Conservation (phyloP, 2,113 vertebrate species). For the Corythornis cristatus region DNA sequence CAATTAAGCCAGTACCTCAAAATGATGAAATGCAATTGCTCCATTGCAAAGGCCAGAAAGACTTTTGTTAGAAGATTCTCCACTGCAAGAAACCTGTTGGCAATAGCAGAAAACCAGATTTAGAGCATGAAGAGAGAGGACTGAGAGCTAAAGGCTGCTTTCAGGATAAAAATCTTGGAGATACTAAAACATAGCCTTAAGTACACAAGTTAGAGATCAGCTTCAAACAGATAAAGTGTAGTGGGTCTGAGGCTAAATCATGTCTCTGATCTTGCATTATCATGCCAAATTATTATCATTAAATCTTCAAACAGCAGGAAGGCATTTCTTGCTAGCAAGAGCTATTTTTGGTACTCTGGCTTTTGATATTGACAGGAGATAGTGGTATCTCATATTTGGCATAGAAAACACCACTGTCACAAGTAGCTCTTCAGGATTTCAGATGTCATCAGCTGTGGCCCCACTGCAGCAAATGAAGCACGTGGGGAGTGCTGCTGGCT, state of each 20-base stretch:
- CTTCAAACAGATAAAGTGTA: not conserved
- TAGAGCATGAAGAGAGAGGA: not conserved
- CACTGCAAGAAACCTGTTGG: constrained; percentile 85
- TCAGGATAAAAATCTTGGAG: not conserved
- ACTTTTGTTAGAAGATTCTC: constrained; percentile 53
- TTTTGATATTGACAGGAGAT: not conserved
- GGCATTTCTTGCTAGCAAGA: not conserved
- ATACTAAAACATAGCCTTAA: not conserved
- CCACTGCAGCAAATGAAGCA: not conserved
- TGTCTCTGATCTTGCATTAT: not conserved
- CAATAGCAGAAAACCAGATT: not conserved
- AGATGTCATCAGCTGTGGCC: not conserved
- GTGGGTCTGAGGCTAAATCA: not conserved
- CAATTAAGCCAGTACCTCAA: constrained; percentile 78
- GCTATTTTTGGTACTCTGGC: not conserved
- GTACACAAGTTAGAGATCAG: not conserved
- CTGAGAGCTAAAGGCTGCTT: not conserved
- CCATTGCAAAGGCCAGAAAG: constrained; percentile 79
- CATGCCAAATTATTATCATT: not conserved
- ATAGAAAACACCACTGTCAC: not conserved
- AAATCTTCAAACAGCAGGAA: not conserved
- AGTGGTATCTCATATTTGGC: not conserved
- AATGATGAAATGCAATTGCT: constrained; percentile 45
- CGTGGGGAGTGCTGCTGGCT: not conserved
- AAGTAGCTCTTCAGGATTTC: not conserved